Evolutionary conservation across 2,797 vertebrate species (phyloP), one percentile per base, ranked within the genome.

Genomic region (Huso huso): DNA sequence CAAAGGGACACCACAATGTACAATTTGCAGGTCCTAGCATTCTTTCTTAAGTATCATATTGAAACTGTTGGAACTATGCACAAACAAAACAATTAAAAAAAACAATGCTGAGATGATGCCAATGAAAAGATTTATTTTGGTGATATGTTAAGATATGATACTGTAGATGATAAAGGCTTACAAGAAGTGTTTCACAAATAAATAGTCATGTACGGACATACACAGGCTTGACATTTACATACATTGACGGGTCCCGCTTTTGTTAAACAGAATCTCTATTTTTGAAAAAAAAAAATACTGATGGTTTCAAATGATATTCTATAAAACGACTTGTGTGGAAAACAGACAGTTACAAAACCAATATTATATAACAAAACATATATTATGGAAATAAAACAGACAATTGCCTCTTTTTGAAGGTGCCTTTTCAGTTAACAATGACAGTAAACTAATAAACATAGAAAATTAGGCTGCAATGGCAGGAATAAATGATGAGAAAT

Each of bases 71-170:
- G 55, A 58, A 58, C 55, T 12, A 58, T n/a, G 15, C 58, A 52
- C 15, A 58, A 53, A 52, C 15, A 58, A 52, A 57, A 58, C 23
- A 62, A 52, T 63, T 12, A 8, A 58, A 52, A 6, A 15, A 49
- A 51, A 49, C 48, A 10, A 12, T 9, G 61, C 6, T 11, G 61
- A 15, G 15, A 50, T n/a, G 1, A 52, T 49, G 57, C 58, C 71
- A 65, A 70, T 74, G 66, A 77, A 72, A 78, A 68, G 74, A 78
- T 86, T 88, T 84, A 88, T 87, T 87, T 58, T 69, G 74, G 73
- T 79, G 77, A 81, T 74, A 77, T 78, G 77, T 84, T 84, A 11
- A 87, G 82, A 85, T 71, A 75, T 80, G 75, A 81, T 37, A 37
- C 37, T 0, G 37, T 37, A 37, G 37, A 37, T 78, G 72, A 81